Base-by-base conservation (phyloP, 1,140 invertebrate genomes). In the Pectinophora gossypiella region DNA sequence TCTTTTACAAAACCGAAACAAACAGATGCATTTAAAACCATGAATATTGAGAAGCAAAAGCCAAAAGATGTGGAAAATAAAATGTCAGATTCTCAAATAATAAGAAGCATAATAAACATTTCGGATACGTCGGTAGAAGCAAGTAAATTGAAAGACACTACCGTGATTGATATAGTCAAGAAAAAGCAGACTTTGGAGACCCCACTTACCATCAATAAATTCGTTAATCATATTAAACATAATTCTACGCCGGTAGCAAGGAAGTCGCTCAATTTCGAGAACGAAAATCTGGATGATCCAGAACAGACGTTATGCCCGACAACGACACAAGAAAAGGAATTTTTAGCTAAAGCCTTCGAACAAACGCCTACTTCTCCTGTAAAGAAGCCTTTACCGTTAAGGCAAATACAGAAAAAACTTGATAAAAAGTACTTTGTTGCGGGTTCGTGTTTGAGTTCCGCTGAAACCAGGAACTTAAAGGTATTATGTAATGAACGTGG, bases 231-330 rank as follows among this genome's bases (percentile, higher is more conserved):
- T 32, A 73, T 86, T 10, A 74, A 75, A 38, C 66, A 78, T 44
- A 81, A 83, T 21, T 86, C 82, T 0, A 88, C 83, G 1, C 85
- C 85, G 1, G 40, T 83, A 1, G 80, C 78, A 0, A 68, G 70
- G 42, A 85, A 85, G 54, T 84, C 83, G 2, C 64, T 87, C 1
- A 76, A 80, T 48, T 88, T 79, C 50, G 57, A 64, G 0, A 46
- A 22, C 23, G 47, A 70, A 52, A 66, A 63, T 46, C 6, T n/a
- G n/a, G 58, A 61, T 35, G 72, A 78, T 13, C 54, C 60, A 6
- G 77, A 80, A 20, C 54, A 72, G 48, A 83, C 77, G 1, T 23
- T 75, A 9, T 81, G 69, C 35, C 62, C 72, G 1, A 76, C 67
- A 40, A 82, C 72, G 5, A 83, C 79, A 3, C 79, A 83, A 59